Conservation (phyloP, 2,888 invertebrate genomes). For the Andrena trimmerana region DNA sequence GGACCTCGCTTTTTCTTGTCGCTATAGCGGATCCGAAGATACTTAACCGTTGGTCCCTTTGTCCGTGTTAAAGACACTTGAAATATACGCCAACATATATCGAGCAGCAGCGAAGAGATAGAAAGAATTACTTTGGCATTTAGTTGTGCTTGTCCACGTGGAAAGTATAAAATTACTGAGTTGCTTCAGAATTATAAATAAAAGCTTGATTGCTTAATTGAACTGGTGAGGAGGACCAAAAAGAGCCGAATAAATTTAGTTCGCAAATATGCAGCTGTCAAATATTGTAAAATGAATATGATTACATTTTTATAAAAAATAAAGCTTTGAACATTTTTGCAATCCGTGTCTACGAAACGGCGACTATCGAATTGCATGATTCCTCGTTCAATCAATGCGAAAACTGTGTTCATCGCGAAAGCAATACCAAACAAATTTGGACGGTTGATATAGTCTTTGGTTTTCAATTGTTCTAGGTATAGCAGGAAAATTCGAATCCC, state of each 20-base stretch:
- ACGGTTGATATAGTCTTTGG: background rate
- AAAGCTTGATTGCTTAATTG: too few relatives aligned
- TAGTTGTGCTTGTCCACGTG: constrained; percentile 17
- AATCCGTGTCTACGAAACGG: background rate
- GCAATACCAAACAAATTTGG: background rate
- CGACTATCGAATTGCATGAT: background rate
- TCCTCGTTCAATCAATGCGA: background rate
- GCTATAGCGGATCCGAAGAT: constrained; percentile 41
- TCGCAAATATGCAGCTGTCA: too few relatives aligned
- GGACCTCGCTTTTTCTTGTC: constrained; percentile 50
- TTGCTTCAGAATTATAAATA: too few relatives aligned
- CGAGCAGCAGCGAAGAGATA: background rate
- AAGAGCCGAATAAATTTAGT: too few relatives aligned
- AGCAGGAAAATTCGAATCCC: background rate
- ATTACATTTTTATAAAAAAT: too few relatives aligned
- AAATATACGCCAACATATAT: constrained; percentile 38
- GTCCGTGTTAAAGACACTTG: constrained; percentile 39
- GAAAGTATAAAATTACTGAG: constrained; percentile 16
- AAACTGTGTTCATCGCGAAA: background rate
- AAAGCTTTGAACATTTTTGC: too few relatives aligned
- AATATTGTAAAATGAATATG: too few relatives aligned
- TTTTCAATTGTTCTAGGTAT: background rate
- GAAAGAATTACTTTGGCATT: constrained; percentile 19
- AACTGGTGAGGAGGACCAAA: too few relatives aligned
- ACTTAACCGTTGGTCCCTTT: constrained; percentile 42